A percentile compares a stretch with the other conserved stretches of the same genome.
phyloP scores from a whole-genome alignment of 2,113 vertebrate species.

The Lamprotornis superbus region DNA sequence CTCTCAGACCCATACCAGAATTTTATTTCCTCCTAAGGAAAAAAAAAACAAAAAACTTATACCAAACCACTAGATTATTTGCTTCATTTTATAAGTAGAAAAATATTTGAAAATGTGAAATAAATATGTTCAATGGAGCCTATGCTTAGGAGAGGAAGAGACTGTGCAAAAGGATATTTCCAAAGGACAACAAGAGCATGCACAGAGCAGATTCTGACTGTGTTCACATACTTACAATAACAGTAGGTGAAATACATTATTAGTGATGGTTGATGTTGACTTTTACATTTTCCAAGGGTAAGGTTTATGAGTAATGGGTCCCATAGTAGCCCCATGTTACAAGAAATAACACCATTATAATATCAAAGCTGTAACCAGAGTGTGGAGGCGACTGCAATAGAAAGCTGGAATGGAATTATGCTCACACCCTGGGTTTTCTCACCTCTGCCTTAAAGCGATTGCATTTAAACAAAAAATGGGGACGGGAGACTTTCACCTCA shows the following conservation, averaged over 20 bases:
- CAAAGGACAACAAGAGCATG: background rate
- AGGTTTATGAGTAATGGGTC: conserved; percentile 56
- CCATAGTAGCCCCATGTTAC: conserved; percentile 12
- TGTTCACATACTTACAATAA: conserved; percentile 50
- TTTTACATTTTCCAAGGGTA: conserved; percentile 43
- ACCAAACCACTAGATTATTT: background rate
- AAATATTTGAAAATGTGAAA: background rate
- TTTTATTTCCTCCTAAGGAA: background rate
- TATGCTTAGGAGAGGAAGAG: background rate
- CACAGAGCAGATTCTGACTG: background rate
- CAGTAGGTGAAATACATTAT: conserved; percentile 54
- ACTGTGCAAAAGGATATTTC: conserved; percentile 15
- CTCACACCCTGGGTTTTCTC: background rate
- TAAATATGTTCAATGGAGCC: background rate
- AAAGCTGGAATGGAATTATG: background rate
- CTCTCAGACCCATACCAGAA: background rate
- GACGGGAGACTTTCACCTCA: background rate
- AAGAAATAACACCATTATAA: conserved; percentile 54
- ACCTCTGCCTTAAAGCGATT: conserved; percentile 7
- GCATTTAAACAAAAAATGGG: conserved; percentile 51
- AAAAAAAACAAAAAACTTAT: background rate
- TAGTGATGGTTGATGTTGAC: conserved; percentile 31
- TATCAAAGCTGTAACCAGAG: background rate
- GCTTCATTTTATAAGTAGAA: background rate
- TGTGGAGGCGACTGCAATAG: background rate